phyloP scores from a whole-genome alignment of 1,140 invertebrate species.

The Acromyrmex charruanus region DNA sequence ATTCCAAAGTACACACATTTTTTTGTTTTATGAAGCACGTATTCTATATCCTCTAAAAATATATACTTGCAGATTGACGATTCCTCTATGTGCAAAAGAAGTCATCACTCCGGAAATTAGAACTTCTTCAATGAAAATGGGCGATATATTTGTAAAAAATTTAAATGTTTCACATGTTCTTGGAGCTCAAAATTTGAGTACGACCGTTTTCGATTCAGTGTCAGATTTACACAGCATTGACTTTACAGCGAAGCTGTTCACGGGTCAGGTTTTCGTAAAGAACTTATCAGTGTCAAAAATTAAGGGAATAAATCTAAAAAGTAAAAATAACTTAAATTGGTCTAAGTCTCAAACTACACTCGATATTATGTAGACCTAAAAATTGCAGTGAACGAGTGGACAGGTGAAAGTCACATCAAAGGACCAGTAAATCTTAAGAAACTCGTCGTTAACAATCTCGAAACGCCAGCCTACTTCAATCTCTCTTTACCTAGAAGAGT shows the following conservation, averaged over 20 bases:
- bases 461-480: constrained; percentile 50
- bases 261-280: constrained; percentile 47
- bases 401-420: constrained; percentile 52
- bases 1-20: constrained; percentile 65
- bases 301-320: constrained; percentile 45
- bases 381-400: constrained; percentile 63
- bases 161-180: constrained; percentile 62
- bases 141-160: constrained; percentile 61
- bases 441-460: constrained; percentile 65
- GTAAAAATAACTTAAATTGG: constrained; percentile 33
- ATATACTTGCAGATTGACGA: constrained; percentile 53
- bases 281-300: constrained; percentile 40
- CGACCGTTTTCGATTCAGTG: constrained; percentile 48
- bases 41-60: neutral
- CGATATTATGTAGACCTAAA: constrained; percentile 61
- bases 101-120: constrained; percentile 68
- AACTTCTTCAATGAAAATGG: constrained; percentile 63
- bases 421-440: constrained; percentile 53
- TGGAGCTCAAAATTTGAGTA: constrained; percentile 66
- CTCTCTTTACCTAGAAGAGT: constrained; percentile 60
- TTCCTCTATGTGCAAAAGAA: constrained; percentile 57
- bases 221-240: constrained; percentile 50
- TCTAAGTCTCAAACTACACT: neutral
- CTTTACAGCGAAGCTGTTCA: constrained; percentile 62
- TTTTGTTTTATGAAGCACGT: neutral